Evolutionary conservation across 2,888 invertebrate species (phyloP).

Genomic region (Rugalucina vietnamica): DNA sequence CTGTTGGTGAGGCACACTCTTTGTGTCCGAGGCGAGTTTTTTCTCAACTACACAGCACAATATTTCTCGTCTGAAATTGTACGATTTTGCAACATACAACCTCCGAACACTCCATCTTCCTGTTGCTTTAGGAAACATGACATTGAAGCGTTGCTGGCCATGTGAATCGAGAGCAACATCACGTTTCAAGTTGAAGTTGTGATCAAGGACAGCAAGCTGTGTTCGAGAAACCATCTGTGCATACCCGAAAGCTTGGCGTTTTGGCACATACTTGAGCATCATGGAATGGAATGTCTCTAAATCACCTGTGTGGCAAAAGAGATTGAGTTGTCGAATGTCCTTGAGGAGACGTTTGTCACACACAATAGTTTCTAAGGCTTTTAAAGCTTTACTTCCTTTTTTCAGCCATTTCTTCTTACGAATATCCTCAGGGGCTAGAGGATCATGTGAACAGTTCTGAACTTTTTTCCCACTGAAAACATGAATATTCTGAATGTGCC

Average conservation of each 20-base stretch:
- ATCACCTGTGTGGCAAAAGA: slow-evolving; percentile 35
- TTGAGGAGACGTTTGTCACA: not conserved
- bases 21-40: not conserved
- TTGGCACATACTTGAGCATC: slow-evolving; percentile 29
- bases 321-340: slow-evolving; percentile 21
- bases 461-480: slow-evolving; percentile 8
- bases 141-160: not conserved
- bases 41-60: not conserved
- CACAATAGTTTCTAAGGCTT: slow-evolving; percentile 15
- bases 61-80: not conserved
- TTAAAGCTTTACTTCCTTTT: slow-evolving; percentile 3
- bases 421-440: not conserved
- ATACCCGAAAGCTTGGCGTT: slow-evolving; percentile 16
- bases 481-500: slow-evolving; percentile 13
- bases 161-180: not conserved
- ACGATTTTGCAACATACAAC: not conserved
- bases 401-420: slow-evolving; percentile 22
- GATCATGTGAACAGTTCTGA: slow-evolving; percentile 7
- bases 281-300: slow-evolving; percentile 29
- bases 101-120: slow-evolving; percentile 10
- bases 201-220: slow-evolving; percentile 19
- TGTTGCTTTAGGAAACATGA: not conserved
- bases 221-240: slow-evolving; percentile 18
- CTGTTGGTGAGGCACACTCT: not conserved
- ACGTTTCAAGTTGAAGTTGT: slow-evolving; percentile 17